Base-by-base conservation (phyloP, 2,888 invertebrate species). In the Clostera curtula region DNA sequence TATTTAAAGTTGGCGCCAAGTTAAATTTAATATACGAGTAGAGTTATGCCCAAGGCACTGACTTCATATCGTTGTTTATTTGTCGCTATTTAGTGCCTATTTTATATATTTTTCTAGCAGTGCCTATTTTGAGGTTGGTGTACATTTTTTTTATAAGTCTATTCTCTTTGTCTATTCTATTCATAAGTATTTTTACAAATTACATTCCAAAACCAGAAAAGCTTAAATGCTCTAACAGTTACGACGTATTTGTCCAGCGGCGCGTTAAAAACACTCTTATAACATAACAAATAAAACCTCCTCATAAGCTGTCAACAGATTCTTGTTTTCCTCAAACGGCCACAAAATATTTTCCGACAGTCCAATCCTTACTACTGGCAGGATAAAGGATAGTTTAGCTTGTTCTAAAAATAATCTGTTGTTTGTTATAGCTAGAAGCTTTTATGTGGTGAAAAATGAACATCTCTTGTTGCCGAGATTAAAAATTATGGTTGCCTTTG, bases 401-500 rank as follows among this genome's bases (percentile, higher is more conserved):
- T 35, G 43, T 34, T 18, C 7, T 15, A n/a, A 4, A 8, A 6
- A 20, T 17, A 13, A 14, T 19, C 19, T 31, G 23, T 31, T 44
- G 43, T 49, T 40, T 41, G 35, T 29, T 25, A 29, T 38, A 32
- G 47, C 26, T 40, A 49, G 39, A 58, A 58, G 49, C 49, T 48
- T 62, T 56, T 58, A 52, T 34, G 39, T 45, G 42, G 65, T 72
- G 76, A 79, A 75, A 80, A 80, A 79, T 76, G 77, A 80, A 65
- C 77, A 73, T 68, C 70, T 66, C 73, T 55, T 55, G 63, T 60
- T 58, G 70, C 67, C 53, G 69, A 62, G 77, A 79, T 79, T 79
- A 77, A 80, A 80, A 77, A 77, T 75, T 71, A 76, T 66, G 56
- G 63, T 54, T 51, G 35, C 51, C 60, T 70, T 75, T 71, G 71